phyloP scores from a whole-genome alignment of 2,113 vertebrate species.

The Cathartes aura region DNA sequence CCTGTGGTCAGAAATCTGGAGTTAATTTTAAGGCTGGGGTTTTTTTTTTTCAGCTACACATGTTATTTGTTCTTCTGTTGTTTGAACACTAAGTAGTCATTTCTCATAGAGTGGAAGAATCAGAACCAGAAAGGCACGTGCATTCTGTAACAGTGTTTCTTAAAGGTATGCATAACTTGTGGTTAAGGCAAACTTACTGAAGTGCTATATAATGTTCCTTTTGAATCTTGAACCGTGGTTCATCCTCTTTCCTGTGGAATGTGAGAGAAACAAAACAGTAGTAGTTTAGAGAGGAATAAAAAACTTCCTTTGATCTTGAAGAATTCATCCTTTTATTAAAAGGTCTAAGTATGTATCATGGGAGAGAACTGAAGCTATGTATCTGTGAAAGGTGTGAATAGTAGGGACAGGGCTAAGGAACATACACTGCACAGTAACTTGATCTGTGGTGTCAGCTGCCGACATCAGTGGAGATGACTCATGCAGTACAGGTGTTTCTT shows the following conservation, averaged over 20 bases:
- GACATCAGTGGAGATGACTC: neutral
- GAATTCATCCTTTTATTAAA: neutral
- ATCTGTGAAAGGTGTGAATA: neutral
- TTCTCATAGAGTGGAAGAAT: neutral
- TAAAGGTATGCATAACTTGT: neutral
- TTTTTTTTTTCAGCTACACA: neutral
- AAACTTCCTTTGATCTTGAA: neutral
- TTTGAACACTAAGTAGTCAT: neutral
- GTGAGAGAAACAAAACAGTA: neutral
- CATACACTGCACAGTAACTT: neutral
- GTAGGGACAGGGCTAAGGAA: neutral
- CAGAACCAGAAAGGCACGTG: neutral
- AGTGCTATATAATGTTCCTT: neutral
- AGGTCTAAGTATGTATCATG: neutral
- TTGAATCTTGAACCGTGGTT: neutral
- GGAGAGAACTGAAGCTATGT: neutral
- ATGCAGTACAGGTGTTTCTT: neutral
- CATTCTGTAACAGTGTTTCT: neutral
- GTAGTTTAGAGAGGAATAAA: neutral
- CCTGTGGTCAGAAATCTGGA: constrained; percentile 42
- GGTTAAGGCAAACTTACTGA: neutral
- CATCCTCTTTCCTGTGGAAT: neutral
- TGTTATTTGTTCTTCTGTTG: constrained; percentile 24
- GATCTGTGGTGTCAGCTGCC: constrained; percentile 7
- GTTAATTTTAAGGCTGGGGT: constrained; percentile 18